These are phyloP conservation scores for Notoglanidium macrostoma DNA, from an alignment of 2,797 vertebrate genomes.

Conservation along the genomic window DNA sequence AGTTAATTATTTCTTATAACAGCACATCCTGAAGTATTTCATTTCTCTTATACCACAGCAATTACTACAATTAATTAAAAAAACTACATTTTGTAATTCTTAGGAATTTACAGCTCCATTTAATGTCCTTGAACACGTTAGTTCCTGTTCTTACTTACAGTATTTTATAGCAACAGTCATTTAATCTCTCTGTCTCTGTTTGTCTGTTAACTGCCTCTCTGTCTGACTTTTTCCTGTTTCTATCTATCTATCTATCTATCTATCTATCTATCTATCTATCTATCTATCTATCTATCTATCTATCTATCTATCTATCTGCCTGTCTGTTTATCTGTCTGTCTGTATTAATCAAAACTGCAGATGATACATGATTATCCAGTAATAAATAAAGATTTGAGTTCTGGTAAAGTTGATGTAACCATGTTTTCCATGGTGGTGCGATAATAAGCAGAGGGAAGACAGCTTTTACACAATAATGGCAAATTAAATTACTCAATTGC, in stretches of 20 bases:
- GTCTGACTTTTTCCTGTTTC: too few species aligned
- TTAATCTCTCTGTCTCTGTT: background rate
- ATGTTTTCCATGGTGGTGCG: background rate
- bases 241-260: background rate
- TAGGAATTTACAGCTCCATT: background rate
- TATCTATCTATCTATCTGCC: background rate
- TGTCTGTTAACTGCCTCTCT: background rate
- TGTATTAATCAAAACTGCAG: background rate
- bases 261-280: background rate
- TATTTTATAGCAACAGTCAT: background rate
- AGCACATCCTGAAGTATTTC: too few species aligned
- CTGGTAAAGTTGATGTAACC: background rate
- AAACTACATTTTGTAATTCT: too few species aligned
- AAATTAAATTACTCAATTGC: background rate
- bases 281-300: background rate
- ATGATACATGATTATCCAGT: background rate
- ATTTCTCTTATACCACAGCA: too few species aligned
- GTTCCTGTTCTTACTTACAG: background rate
- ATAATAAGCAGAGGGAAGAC: background rate
- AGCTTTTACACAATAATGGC: constrained; percentile 8
- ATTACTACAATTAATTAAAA: too few species aligned
- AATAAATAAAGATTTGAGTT: background rate
- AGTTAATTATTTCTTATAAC: too few species aligned
- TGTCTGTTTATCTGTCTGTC: background rate
- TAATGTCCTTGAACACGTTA: background rate